Conservation (phyloP, 30 jellyfish, hydroid and myxozoan genomes). For the Aurelia coerulea region DNA sequence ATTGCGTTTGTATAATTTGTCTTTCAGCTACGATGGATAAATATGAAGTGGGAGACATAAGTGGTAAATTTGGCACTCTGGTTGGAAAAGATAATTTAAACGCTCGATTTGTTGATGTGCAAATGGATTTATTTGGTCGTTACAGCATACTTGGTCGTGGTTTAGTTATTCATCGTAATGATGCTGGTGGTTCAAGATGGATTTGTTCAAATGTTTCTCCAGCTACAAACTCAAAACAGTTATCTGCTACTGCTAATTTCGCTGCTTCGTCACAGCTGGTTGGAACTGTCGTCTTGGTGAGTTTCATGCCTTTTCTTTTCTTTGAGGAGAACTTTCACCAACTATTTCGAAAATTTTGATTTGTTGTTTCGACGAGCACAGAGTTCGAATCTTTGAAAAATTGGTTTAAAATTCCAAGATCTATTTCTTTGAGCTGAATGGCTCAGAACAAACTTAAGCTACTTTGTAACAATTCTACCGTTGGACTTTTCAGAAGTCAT, state of each 20-base stretch:
- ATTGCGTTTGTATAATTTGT: too few relatives aligned
- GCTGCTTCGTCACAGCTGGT: constrained; percentile 45
- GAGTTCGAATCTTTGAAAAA: too few relatives aligned
- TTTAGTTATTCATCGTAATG: constrained; percentile 72
- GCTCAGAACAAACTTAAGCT: too few relatives aligned
- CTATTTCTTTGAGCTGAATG: too few relatives aligned
- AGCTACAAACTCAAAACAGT: constrained; percentile 37
- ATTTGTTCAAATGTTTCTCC: constrained; percentile 80
- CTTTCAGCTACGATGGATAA: constrained; percentile 81
- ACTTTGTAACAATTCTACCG: too few relatives aligned
- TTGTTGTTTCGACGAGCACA: too few relatives aligned
- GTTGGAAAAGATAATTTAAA: constrained; percentile 21
- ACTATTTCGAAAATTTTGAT: too few relatives aligned
- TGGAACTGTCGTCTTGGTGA: constrained; percentile 72
- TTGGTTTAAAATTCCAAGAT: too few relatives aligned
- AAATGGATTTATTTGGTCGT: constrained; percentile 79
- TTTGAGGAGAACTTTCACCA: too few relatives aligned
- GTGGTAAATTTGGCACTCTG: constrained; percentile 90
- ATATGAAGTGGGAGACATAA: constrained; percentile 92
- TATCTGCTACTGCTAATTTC: constrained; percentile 70
- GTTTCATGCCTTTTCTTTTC: not conserved
- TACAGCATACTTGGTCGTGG: constrained; percentile 79
- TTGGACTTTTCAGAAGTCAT: too few relatives aligned
- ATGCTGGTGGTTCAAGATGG: constrained; percentile 77
- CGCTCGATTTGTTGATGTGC: constrained; percentile 46